A percentile compares a stretch with the other conserved stretches of the same genome.
These are phyloP conservation scores for Cephus rjabovi DNA, from an alignment of 2,888 invertebrate genomes.

Conservation along the genomic window DNA sequence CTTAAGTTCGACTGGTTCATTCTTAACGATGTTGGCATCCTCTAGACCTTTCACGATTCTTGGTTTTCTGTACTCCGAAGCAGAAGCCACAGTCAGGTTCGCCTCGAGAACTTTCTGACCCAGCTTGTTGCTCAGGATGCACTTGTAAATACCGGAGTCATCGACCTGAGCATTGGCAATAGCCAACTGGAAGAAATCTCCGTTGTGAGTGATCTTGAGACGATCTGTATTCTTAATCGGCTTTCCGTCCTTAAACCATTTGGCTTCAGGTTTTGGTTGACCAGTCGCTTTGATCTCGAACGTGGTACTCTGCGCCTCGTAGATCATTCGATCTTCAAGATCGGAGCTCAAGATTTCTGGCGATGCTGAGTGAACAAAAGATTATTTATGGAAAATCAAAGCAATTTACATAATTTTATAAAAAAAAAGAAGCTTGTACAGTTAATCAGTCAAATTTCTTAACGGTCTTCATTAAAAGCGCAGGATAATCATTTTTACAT, in stretches of 20 bases:
- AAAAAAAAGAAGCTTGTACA: background rate
- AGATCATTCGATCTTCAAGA: conserved; percentile 80
- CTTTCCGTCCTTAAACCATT: conserved; percentile 84
- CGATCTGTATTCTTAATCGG: conserved; percentile 74
- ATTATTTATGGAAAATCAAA: background rate
- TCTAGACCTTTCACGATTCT: conserved; percentile 77
- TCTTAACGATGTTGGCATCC: conserved; percentile 78
- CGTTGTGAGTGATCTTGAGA: conserved; percentile 44
- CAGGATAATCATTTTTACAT: background rate
- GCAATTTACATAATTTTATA: background rate
- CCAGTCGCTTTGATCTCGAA: conserved; percentile 85
- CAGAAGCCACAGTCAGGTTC: conserved; percentile 79
- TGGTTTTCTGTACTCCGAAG: conserved; percentile 82
- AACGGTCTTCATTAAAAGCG: background rate
- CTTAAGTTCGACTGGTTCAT: conserved; percentile 75
- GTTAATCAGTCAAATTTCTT: background rate
- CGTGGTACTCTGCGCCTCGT: conserved; percentile 83
- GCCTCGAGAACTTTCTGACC: conserved; percentile 84
- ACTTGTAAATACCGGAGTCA: conserved; percentile 87
- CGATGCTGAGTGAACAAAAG: conserved; percentile 69
- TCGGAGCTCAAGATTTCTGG: conserved; percentile 80
- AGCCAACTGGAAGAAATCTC: conserved; percentile 78
- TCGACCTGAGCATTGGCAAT: conserved; percentile 76
- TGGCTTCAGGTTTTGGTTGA: conserved; percentile 80
- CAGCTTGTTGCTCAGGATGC: conserved; percentile 83